Evolutionary conservation across 2,113 vertebrate species (phyloP).

Genomic region (Myotis lucifugus): DNA sequence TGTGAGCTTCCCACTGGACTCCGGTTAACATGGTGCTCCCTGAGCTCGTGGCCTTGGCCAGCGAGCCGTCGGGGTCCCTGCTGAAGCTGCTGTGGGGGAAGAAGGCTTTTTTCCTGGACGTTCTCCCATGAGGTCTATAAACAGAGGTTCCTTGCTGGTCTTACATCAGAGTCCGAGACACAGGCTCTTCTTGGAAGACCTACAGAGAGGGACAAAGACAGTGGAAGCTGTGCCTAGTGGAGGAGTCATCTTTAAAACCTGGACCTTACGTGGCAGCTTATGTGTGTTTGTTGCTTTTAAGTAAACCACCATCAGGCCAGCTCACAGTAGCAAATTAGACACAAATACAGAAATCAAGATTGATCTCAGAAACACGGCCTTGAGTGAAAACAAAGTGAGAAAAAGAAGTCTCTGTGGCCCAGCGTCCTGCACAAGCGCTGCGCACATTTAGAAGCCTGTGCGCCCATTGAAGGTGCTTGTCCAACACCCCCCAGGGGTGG

Average conservation of each 20-base stretch:
- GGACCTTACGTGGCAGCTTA: not conserved
- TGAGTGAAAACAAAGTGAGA: not conserved
- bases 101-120: not conserved
- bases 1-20: not conserved
- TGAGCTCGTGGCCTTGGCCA: not conserved
- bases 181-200: not conserved
- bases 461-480: accelerated
- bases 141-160: not conserved
- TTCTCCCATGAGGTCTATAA: not conserved
- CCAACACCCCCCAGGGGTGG: accelerated
- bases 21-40: not conserved
- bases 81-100: not conserved
- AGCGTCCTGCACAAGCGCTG: accelerated
- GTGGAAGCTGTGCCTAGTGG: accelerated
- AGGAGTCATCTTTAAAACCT: not conserved
- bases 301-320: not conserved
- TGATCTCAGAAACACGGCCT: not conserved
- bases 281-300: not conserved
- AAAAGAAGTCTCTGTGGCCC: not conserved
- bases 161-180: accelerated
- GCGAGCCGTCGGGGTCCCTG: accelerated
- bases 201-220: not conserved
- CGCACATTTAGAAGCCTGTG: accelerated
- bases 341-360: not conserved
- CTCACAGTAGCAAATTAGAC: not conserved